Percentiles rank a stretch among this genome's conserved stretches.
These are phyloP conservation scores for Coracias cyanogaster DNA, from an alignment of 2,797 vertebrate genomes.

Conservation along the genomic window DNA sequence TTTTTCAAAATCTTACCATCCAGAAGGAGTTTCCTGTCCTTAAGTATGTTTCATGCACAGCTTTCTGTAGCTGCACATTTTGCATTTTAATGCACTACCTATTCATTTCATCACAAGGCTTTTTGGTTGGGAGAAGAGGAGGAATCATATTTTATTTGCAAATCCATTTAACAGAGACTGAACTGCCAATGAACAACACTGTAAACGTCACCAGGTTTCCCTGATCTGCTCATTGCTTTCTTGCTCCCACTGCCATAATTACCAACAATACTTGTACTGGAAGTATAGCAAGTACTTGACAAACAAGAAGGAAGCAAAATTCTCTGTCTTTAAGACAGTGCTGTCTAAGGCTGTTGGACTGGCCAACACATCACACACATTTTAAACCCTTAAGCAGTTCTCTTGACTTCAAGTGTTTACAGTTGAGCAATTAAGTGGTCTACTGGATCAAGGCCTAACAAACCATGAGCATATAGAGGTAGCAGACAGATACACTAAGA, in stretches of 20 bases:
- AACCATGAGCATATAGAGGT: not conserved
- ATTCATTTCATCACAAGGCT: conserved; percentile 45
- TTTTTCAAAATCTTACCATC: conserved; percentile 29
- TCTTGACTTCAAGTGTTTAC: not conserved
- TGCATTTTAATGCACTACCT: conserved; percentile 57
- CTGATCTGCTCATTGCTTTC: not conserved
- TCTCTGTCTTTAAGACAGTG: not conserved
- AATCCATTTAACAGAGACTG: conserved; percentile 52
- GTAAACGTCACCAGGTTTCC: not conserved
- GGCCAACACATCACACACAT: not conserved
- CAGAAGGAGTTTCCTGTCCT: conserved; percentile 26
- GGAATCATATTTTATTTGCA: conserved; percentile 56
- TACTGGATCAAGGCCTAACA: conserved; percentile 20
- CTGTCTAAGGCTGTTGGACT: not conserved
- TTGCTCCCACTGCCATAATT: not conserved
- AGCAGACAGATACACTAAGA: not conserved
- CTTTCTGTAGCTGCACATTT: conserved; percentile 53
- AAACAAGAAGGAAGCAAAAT: not conserved
- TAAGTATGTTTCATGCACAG: conserved; percentile 44
- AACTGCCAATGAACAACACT: not conserved
- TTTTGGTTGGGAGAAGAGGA: conserved; percentile 23
- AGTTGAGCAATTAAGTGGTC: not conserved
- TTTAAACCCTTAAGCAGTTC: not conserved
- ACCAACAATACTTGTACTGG: not conserved
- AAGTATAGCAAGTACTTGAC: not conserved